A percentile compares a stretch with the other conserved stretches of the same genome.
These are phyloP conservation scores for Acheta domesticus DNA, from an alignment of 2,888 invertebrate genomes.

Conservation along the genomic window DNA sequence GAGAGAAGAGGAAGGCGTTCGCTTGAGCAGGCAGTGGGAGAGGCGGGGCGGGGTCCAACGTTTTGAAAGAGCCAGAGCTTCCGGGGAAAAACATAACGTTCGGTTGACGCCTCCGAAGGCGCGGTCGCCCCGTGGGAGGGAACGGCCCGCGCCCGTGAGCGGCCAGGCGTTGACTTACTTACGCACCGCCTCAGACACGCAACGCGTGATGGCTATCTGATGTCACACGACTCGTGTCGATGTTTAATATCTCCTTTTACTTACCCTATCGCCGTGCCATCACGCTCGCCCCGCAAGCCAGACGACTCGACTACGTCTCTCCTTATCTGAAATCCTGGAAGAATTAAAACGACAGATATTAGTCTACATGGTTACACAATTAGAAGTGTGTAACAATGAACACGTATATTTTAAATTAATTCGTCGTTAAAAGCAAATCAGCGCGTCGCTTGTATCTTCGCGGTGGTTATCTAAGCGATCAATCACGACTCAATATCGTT, in stretches of 20 bases:
- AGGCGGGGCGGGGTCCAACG: not conserved
- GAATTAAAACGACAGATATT: not conserved
- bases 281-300: not conserved
- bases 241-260: not conserved
- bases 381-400: not conserved
- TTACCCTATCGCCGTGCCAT: not conserved
- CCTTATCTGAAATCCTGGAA: not conserved
- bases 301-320: not conserved
- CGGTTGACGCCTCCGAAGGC: not conserved
- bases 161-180: no score
- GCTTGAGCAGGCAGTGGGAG: not conserved
- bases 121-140: not conserved
- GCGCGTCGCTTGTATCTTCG: not conserved
- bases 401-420: slow-evolving; percentile 1
- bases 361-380: not conserved
- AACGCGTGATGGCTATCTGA: no score
- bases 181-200: no score
- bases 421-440: not conserved
- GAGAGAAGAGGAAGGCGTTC: no score
- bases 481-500: not conserved
- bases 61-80: slow-evolving; percentile 1
- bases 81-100: not conserved
- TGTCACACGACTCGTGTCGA: not conserved
- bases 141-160: no score
- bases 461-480: not conserved